Evolutionary conservation across 2,113 vertebrate genomes (phyloP).

Genomic region (Chrysochloris asiatica): DNA sequence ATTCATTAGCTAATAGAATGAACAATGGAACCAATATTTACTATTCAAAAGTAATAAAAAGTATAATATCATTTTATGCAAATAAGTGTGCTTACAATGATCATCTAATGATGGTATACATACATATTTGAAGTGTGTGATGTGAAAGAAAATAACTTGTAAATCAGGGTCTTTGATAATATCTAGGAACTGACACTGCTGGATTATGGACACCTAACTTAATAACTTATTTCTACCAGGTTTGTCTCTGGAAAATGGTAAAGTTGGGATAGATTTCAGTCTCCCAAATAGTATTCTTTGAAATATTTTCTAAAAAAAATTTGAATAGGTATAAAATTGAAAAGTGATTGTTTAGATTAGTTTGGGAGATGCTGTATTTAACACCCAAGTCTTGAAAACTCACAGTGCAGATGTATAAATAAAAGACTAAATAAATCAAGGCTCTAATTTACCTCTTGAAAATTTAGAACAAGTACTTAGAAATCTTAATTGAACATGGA

Average conservation of each 20-base stretch:
- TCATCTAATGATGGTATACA: neutral
- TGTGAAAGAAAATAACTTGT: neutral
- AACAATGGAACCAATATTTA: neutral
- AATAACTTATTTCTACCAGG: neutral
- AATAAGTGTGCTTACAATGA: neutral
- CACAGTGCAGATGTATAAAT: neutral
- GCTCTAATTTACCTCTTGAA: neutral
- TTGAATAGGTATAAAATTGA: neutral
- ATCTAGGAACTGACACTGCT: neutral
- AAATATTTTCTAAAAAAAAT: conserved; percentile 16
- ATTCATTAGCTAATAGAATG: neutral
- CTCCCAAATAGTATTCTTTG: neutral
- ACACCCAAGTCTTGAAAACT: neutral
- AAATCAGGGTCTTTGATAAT: neutral
- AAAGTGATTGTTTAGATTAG: neutral
- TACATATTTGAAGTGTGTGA: neutral
- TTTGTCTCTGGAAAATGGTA: neutral
- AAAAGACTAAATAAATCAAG: conserved; percentile 6
- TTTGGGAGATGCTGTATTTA: conserved; percentile 11
- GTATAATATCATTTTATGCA: neutral
- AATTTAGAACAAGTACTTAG: neutral
- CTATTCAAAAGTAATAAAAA: neutral
- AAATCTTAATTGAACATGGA: neutral
- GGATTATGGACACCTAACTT: neutral
- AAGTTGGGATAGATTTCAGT: neutral